Evolutionary conservation across 2,113 vertebrate species (phyloP), one percentile per base, ranked within the genome.

Genomic region (Cyphomyrus plagiostoma): DNA sequence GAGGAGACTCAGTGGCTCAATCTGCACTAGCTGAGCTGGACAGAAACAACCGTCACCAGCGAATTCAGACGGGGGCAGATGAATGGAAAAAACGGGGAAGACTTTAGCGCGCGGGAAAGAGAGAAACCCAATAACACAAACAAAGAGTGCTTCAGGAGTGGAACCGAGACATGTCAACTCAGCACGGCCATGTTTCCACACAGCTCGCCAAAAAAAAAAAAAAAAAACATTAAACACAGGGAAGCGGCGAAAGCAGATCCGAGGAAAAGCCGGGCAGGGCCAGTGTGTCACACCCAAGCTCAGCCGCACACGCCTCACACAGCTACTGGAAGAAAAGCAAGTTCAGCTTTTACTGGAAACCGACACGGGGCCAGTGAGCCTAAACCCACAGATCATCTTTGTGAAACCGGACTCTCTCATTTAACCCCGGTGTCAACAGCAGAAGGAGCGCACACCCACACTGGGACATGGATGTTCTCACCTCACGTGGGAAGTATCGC

Each of bases 221-320:
- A 56, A 21, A 52, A 3, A 0, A 3, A 49, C 74, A 56, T 74
- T 53, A 58, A 56, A 85, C 77, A 58, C 80, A 58, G 77, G 21
- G 52, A 4, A 46, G 77, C 9, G 23, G 52, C 8, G 15, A 80
- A 89, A 6, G 30, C 21, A 26, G 8, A 58, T 13, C 88, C 1
- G 45, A 58, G 35, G 49, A 15, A n/a, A 82, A 35, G 35, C 13
- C 6, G 39, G 48, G 15, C 21, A 45, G 39, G 13, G 48, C 8
- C 74, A 50, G n/a, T 30, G 30, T 48, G 35, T 89, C 74, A 89
- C 70, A 53, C 70, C 88, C 88, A 89, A 21, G 66, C 48, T 80
- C 70, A 6, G 35, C 85, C 45, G 1, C 85, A 35, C 17, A 53
- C 46, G 30, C 48, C 88, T 52, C 39, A 48, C 46, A 19, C 46